Percentiles rank a stretch among this genome's conserved stretches.
Conservation (phyloP, 2,797 vertebrate species). For the Acrossocheilus fasciatus region DNA sequence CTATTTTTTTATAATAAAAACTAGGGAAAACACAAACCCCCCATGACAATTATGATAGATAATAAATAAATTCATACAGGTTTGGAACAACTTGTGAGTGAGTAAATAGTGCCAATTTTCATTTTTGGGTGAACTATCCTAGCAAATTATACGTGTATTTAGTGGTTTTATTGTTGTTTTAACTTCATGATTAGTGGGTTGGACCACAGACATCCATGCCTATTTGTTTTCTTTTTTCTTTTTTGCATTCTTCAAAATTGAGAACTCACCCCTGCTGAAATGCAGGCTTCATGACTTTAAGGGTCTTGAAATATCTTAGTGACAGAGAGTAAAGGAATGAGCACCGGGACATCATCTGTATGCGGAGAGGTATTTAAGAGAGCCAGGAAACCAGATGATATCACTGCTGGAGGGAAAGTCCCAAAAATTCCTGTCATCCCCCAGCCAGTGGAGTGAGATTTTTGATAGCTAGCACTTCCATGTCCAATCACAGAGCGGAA, state of each 20-base stretch:
- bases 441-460: conserved; percentile 79
- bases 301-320: conserved; percentile 72
- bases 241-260: not conserved
- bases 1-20: too few species aligned
- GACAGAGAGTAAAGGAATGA: conserved; percentile 77
- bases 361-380: conserved; percentile 78
- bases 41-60: not conserved
- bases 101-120: not conserved
- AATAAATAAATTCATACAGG: not conserved
- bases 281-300: not conserved
- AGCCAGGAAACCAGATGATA: conserved; percentile 80
- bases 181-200: not conserved
- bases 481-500: conserved; percentile 79
- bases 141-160: not conserved
- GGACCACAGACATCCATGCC: not conserved
- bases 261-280: not conserved
- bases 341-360: conserved; percentile 72
- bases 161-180: not conserved
- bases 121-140: not conserved
- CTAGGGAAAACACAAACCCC: not conserved
- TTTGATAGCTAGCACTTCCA: conserved; percentile 81
- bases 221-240: too few species aligned
- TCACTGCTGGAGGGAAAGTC: conserved; percentile 80
- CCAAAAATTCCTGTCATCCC: conserved; percentile 82
- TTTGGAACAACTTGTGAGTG: not conserved